These are phyloP conservation scores for Caenorhabditis elegans DNA, from an alignment of 1,140 invertebrate genomes.

Conservation along the genomic window DNA sequence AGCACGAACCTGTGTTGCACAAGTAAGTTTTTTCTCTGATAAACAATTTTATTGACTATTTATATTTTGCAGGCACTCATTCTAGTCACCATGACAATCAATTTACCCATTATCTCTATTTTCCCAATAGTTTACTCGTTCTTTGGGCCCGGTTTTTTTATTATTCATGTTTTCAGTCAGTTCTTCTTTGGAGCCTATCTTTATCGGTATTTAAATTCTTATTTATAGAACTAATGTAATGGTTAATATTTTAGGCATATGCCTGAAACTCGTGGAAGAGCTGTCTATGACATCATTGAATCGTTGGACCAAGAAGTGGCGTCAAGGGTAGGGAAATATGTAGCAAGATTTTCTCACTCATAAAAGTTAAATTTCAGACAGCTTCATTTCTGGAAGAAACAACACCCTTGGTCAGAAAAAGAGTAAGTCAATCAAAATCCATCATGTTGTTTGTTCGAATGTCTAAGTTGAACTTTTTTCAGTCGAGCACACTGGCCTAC, in stretches of 20 bases:
- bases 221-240: no score
- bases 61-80: not conserved
- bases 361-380: not conserved
- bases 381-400: not conserved
- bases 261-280: not conserved
- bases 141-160: not conserved
- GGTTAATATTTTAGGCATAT: not conserved
- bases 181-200: not conserved
- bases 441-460: not conserved
- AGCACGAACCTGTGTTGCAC: not conserved
- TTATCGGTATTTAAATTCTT: not conserved
- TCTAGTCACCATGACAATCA: not conserved
- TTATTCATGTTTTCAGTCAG: not conserved
- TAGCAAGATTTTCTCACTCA: no score
- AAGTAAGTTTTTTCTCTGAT: not conserved
- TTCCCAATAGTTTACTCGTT: constrained; percentile 18
- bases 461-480: not conserved
- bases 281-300: not conserved
- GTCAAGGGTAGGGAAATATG: not conserved
- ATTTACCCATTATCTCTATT: not conserved
- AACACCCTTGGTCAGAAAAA: not conserved
- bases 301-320: not conserved
- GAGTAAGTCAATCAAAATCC: not conserved
- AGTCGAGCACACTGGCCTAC: not conserved
- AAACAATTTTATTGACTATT: no score